Evolutionary conservation across 2,888 invertebrate genomes (phyloP).

Genomic region (Strigamia transsilvanica): DNA sequence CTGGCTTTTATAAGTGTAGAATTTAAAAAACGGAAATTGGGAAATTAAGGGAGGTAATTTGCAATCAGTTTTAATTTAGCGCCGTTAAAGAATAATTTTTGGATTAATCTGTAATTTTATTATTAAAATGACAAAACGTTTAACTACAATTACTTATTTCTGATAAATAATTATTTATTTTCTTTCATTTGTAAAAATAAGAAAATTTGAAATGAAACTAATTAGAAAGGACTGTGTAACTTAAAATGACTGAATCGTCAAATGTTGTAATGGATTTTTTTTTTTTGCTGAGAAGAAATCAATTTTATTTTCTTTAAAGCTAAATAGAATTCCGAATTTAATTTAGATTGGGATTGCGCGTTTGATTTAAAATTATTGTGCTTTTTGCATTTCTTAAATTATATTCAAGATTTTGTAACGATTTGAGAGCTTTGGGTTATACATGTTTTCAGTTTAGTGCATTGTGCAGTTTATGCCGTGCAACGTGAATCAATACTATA

Average conservation of each 20-base stretch:
- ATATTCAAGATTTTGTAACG: not conserved
- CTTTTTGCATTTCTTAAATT: not conserved
- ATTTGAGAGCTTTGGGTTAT: not conserved
- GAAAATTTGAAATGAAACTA: no score
- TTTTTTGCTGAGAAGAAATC: not conserved
- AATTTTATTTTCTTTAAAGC: not conserved
- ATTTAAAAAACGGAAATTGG: not conserved
- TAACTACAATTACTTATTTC: no score
- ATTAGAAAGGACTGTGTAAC: no score
- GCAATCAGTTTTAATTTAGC: no score
- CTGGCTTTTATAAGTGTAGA: not conserved
- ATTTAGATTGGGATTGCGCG: not conserved
- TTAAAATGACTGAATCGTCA: no score
- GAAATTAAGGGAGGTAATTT: not conserved
- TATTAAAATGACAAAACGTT: not conserved
- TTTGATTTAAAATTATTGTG: not conserved
- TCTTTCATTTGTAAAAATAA: no score
- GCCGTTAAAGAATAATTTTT: not conserved
- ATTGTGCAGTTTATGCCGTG: not conserved
- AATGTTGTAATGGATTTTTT: no score
- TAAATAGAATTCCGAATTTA: not conserved
- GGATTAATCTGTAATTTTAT: not conserved
- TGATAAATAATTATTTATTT: no score
- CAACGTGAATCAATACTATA: conserved; percentile 24
- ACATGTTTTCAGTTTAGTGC: conserved; percentile 6